These are phyloP conservation scores for Ceratitis capitata DNA, from an alignment of 1,140 invertebrate genomes.

Conservation along the genomic window DNA sequence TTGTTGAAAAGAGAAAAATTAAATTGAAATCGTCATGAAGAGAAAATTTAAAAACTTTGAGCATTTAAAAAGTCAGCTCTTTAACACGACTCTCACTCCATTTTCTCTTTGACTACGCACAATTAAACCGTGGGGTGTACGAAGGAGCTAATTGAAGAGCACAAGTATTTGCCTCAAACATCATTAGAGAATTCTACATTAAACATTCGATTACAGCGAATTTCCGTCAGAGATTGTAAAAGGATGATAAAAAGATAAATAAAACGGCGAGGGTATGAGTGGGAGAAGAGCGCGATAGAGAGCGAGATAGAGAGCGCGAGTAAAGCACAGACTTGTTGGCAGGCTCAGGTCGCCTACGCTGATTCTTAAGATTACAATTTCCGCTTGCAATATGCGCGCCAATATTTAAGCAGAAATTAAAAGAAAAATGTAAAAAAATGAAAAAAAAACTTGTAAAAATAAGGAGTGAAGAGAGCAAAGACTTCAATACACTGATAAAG, in stretches of 20 bases:
- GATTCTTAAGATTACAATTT: neutral
- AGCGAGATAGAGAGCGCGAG: neutral
- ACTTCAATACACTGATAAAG: neutral
- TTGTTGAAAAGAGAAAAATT: no score
- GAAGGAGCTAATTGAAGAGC: neutral
- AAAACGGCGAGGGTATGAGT: no score
- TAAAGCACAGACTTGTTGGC: neutral
- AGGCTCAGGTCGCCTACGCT: neutral
- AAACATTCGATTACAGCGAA: neutral
- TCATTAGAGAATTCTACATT: conserved; percentile 1
- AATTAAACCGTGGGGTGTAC: neutral
- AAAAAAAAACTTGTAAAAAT: neutral
- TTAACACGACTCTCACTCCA: no score
- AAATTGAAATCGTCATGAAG: no score
- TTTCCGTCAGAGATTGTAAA: neutral
- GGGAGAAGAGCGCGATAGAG: neutral
- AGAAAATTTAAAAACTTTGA: no score
- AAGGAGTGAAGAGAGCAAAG: neutral
- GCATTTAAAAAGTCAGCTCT: no score
- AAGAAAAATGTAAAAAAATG: neutral
- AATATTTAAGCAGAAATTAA: conserved; percentile 32
- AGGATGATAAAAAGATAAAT: neutral
- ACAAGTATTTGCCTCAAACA: conserved; percentile 19
- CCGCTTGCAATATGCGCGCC: neutral
- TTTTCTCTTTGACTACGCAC: neutral